These are phyloP conservation scores for Protobothrops flavoviridis DNA, from an alignment of 2,113 vertebrate genomes.

Conservation along the genomic window DNA sequence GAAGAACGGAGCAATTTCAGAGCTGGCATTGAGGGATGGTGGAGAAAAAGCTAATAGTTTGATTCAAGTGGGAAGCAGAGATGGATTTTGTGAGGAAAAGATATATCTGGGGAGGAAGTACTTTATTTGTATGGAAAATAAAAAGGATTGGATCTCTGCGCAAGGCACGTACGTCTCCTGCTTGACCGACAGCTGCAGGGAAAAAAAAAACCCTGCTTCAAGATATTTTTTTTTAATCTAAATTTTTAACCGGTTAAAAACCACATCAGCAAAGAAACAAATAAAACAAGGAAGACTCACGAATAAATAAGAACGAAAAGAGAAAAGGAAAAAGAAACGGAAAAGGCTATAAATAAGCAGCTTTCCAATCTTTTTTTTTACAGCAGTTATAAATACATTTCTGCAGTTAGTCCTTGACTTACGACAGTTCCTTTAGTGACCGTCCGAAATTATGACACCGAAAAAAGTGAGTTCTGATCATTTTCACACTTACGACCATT, in stretches of 20 bases:
- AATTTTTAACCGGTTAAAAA: neutral
- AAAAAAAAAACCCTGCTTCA: too few species aligned
- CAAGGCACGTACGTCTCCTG: too few species aligned
- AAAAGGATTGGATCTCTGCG: neutral
- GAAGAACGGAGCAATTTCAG: neutral
- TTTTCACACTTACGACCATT: too few species aligned
- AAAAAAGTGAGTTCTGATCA: neutral
- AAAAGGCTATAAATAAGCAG: neutral
- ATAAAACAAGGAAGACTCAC: neutral
- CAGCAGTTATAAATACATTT: neutral
- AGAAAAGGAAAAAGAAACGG: neutral
- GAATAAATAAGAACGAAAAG: neutral
- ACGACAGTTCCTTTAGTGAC: too few species aligned
- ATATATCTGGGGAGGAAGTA: neutral
- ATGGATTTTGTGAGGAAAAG: neutral
- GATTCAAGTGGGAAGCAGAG: neutral
- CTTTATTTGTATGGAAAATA: neutral
- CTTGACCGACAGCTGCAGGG: too few species aligned
- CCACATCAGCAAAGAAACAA: neutral
- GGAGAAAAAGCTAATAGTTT: neutral
- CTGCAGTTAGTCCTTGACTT: neutral
- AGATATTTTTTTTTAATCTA: too few species aligned
- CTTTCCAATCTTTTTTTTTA: neutral
- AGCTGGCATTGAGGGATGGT: neutral
- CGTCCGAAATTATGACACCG: rapidly evolving